phyloP scores from a whole-genome alignment of 2,797 vertebrate genomes.

The Helarctos malayanus region DNA sequence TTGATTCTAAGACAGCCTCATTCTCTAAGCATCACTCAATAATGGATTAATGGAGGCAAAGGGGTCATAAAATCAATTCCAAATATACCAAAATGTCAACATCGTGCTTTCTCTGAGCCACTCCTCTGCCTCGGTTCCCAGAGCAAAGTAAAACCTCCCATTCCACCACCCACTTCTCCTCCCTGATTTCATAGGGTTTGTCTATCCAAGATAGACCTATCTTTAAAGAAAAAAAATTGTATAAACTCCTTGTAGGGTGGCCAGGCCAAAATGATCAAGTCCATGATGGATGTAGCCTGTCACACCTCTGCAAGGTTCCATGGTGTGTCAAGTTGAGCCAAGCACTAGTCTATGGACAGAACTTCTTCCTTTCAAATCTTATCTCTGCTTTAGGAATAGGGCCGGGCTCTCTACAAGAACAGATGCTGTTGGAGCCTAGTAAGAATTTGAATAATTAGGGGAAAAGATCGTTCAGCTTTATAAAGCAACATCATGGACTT shows the following conservation, averaged over 20 bases:
- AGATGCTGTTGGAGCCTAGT: neutral
- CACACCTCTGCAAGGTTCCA: neutral
- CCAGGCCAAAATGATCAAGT: neutral
- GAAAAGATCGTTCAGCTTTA: neutral
- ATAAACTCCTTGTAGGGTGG: neutral
- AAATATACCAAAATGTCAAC: neutral
- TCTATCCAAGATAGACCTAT: neutral
- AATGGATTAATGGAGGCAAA: constrained; percentile 21
- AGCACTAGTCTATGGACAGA: neutral
- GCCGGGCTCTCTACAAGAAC: neutral
- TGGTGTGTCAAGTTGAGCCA: neutral
- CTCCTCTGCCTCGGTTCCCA: neutral
- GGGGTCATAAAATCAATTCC: neutral
- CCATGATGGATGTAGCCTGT: neutral
- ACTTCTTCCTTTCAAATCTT: neutral
- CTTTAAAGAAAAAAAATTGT: neutral
- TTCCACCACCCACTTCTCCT: neutral
- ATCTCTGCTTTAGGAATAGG: neutral
- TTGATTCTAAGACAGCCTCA: neutral
- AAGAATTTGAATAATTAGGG: neutral
- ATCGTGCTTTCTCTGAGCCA: neutral
- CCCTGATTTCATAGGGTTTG: neutral
- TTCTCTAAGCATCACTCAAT: neutral
- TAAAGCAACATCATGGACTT: neutral
- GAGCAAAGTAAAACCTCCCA: neutral